Evolutionary conservation across 2,113 vertebrate genomes (phyloP).

Genomic region (Cyanoramphus novaezelandiae): DNA sequence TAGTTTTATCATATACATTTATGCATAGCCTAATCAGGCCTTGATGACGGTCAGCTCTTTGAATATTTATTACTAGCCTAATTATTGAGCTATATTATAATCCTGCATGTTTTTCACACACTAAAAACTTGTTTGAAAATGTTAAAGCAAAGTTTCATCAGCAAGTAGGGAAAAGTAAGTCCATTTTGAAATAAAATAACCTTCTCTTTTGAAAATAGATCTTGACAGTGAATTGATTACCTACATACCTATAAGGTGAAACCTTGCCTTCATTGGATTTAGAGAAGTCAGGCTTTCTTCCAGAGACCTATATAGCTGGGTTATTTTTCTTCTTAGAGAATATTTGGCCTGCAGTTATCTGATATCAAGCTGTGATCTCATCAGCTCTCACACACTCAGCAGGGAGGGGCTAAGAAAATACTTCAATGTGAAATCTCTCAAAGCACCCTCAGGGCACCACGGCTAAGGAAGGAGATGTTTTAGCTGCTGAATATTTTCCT

Average conservation of each 20-base stretch:
- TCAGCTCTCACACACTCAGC: slow-evolving; percentile 60
- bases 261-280: background rate
- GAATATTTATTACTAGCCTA: slow-evolving; percentile 66
- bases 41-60: slow-evolving; percentile 40
- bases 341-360: slow-evolving; percentile 61
- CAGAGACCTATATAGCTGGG: slow-evolving; percentile 4
- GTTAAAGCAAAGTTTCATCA: slow-evolving; percentile 6
- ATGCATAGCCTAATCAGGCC: slow-evolving; percentile 7
- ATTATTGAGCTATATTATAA: slow-evolving; percentile 68
- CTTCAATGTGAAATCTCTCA: slow-evolving; percentile 48
- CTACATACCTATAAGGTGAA: slow-evolving; percentile 27
- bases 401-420: slow-evolving; percentile 58
- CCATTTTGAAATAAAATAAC: slow-evolving; percentile 28
- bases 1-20: slow-evolving; percentile 20
- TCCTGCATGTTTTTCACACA: slow-evolving; percentile 39
- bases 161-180: background rate
- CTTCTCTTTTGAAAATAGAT: slow-evolving; percentile 27
- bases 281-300: background rate
- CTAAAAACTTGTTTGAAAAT: slow-evolving; percentile 41
- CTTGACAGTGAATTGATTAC: slow-evolving; percentile 4
- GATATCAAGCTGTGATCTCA: slow-evolving; percentile 64
- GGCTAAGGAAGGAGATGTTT: background rate
- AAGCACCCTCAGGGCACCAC: slow-evolving; percentile 11
- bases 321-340: slow-evolving; percentile 58
- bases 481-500: background rate